Base-by-base conservation (phyloP, 2,113 vertebrate genomes). In the Odobenus rosmarus region DNA sequence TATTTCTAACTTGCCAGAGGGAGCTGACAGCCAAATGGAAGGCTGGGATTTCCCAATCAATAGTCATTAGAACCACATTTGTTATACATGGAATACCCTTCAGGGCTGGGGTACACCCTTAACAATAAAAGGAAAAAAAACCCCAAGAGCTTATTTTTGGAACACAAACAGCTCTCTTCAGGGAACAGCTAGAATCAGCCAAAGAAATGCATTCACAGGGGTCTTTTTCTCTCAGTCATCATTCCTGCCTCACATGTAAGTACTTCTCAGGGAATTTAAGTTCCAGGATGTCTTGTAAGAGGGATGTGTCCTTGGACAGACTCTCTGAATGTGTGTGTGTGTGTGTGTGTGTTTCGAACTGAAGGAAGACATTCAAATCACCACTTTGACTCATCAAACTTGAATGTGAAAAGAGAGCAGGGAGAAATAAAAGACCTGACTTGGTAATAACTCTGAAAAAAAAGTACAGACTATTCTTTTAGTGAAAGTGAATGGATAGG, bases 1-100 rank as follows among this genome's bases (percentile, higher is more conserved):
- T 94, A 77, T 94, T 98, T 97, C 67, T 57, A 84, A 95, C 95
- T 86, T 33, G 9, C 59, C 69, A 55, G 59, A 93, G 11, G 64
- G 19, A 95, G 26, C 33, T 93, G 87, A 69, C 39, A 85, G 39
- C 18, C 49, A 90, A 84, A 77, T 36, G n/a, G 49, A 97, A 95
- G 77, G 1, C 23, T 76, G 79, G 91, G 59, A 2, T 13, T 36
- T 96, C 96, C 82, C 83, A 72, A 31, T 97, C 97, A 57, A 39
- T 96, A 90, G 69, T 94, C 67, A n/a, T 97, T 89, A 96, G 77
- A 76, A 13, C 42, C 85, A 21, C 55, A 94, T 42, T 96, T 76
- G 79, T 39, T 77, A 64, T 49, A 49, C 31, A 4, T 42, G 19
- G 31, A 33, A 23, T 96, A 57, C 72, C 85, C 74, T 93, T 96